A percentile compares a stretch with the other conserved stretches of the same genome.
These are phyloP conservation scores for Paratrypauchen microcephalus DNA, from an alignment of 2,797 vertebrate species.

Conservation along the genomic window DNA sequence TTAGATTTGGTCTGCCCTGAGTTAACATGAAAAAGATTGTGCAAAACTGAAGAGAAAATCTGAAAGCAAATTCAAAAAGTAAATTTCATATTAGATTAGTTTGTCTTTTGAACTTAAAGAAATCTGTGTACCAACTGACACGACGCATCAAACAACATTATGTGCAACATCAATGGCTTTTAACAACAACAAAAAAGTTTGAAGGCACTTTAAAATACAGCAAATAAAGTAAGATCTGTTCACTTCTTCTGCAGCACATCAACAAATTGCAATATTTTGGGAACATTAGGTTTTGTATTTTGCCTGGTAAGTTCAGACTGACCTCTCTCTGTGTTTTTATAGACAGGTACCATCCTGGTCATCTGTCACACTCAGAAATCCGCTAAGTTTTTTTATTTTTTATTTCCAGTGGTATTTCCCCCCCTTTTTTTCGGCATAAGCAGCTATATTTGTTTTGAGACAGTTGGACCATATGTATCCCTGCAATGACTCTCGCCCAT, in stretches of 20 bases:
- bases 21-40: slow-evolving; percentile 56
- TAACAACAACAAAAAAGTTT: slow-evolving; percentile 16
- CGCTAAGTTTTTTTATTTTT: too few relatives aligned
- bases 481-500: too few relatives aligned
- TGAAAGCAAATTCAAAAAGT: slow-evolving; percentile 17
- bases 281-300: not conserved
- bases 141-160: slow-evolving; percentile 58
- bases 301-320: not conserved
- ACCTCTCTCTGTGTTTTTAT: too few relatives aligned
- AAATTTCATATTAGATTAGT: slow-evolving; percentile 54
- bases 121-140: slow-evolving; percentile 38
- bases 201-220: slow-evolving; percentile 70
- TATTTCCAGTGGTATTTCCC: too few relatives aligned
- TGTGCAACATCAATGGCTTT: slow-evolving; percentile 52
- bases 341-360: too few relatives aligned
- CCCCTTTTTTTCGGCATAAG: too few relatives aligned
- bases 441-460: too few relatives aligned
- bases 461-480: too few relatives aligned
- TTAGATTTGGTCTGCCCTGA: slow-evolving; percentile 70
- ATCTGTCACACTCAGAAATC: too few relatives aligned
- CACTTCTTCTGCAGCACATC: slow-evolving; percentile 25
- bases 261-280: not conserved
- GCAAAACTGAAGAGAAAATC: slow-evolving; percentile 36
- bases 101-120: slow-evolving; percentile 45
- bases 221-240: slow-evolving; percentile 28